Evolutionary conservation across 1,140 invertebrate genomes (phyloP).

Genomic region (Drosophila bocki): DNA sequence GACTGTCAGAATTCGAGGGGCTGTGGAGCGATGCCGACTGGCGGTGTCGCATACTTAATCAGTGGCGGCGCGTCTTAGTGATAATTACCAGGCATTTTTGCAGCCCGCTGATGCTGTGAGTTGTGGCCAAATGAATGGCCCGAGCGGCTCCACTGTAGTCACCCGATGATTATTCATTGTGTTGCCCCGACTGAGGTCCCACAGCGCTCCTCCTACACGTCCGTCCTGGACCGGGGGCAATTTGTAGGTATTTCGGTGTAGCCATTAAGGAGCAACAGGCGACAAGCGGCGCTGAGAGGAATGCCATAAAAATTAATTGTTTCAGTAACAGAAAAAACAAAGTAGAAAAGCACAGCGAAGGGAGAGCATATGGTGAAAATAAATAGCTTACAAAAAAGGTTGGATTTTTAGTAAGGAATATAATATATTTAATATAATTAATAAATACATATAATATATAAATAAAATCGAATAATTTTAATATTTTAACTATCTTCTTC

Average conservation of each 20-base stretch:
- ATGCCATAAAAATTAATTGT: slow-evolving; percentile 41
- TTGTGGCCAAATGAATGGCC: slow-evolving; percentile 69
- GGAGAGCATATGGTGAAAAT: neutral
- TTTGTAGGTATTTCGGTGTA: slow-evolving; percentile 35
- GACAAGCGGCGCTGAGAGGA: slow-evolving; percentile 18
- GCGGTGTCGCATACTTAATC: slow-evolving; percentile 79
- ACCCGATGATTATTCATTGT: slow-evolving; percentile 61
- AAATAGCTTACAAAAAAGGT: too few relatives aligned
- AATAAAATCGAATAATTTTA: neutral
- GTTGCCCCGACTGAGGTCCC: neutral
- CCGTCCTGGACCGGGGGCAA: slow-evolving; percentile 2
- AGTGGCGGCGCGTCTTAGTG: slow-evolving; percentile 72
- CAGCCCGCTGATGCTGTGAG: slow-evolving; percentile 34
- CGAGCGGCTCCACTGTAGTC: slow-evolving; percentile 48
- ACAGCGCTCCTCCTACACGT: neutral
- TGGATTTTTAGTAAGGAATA: neutral
- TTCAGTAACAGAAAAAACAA: neutral
- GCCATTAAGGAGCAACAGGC: slow-evolving; percentile 35
- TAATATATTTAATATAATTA: neutral
- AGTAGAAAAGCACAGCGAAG: neutral
- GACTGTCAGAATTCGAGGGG: slow-evolving; percentile 75
- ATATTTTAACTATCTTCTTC: neutral
- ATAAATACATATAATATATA: neutral
- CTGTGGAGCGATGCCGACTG: slow-evolving; percentile 8
- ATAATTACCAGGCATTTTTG: slow-evolving; percentile 78